Percentiles rank a stretch among this genome's conserved stretches.
Conservation (phyloP, 2,797 vertebrate genomes). For the Gymnopithys bicolor region DNA sequence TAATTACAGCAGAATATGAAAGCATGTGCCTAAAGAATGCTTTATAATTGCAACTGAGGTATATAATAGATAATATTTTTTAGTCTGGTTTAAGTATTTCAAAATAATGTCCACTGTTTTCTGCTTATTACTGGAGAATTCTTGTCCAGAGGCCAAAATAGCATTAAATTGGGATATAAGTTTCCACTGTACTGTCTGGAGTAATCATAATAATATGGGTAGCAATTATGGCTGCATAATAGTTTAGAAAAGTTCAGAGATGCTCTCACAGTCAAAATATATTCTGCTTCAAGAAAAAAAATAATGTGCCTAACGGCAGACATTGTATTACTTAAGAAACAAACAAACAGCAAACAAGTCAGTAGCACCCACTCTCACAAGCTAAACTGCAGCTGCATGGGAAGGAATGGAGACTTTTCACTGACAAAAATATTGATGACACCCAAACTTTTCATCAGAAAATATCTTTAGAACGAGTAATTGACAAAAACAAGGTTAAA, state of each 20-base stretch:
- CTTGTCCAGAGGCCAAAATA: neutral
- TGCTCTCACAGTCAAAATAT: neutral
- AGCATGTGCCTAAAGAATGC: neutral
- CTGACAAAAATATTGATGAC: neutral
- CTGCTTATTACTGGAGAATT: neutral
- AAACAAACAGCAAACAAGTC: neutral
- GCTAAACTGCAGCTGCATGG: neutral
- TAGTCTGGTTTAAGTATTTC: neutral
- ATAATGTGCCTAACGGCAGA: neutral
- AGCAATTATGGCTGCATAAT: neutral
- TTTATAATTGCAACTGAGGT: neutral
- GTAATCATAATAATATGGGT: neutral
- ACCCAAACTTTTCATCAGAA: neutral
- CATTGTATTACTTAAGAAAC: neutral
- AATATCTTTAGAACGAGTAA: neutral
- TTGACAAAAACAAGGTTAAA: neutral
- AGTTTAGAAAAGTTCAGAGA: neutral
- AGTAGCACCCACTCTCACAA: neutral
- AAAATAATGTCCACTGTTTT: neutral
- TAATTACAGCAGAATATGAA: neutral
- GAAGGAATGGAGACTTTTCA: neutral
- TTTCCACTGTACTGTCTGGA: neutral
- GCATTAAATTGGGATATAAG: neutral
- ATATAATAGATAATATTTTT: neutral
- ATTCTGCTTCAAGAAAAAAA: neutral